Evolutionary conservation across 2,797 vertebrate species (phyloP).

Genomic region (Varecia variegata): DNA sequence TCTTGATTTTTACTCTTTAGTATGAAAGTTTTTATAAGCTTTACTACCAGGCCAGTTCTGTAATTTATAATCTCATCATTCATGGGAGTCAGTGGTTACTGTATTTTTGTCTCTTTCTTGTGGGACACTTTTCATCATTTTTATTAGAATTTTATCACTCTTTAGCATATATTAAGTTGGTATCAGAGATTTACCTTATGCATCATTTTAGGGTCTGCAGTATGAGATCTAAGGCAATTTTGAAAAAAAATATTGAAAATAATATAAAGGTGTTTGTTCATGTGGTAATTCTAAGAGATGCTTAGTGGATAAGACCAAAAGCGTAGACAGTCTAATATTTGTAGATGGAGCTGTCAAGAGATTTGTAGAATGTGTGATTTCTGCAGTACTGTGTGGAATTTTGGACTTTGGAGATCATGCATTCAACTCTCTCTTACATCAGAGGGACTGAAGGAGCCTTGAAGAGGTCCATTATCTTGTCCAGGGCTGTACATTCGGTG

Average conservation of each 20-base stretch:
- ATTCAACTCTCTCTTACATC: neutral
- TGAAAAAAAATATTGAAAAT: conserved; percentile 57
- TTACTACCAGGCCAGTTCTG: conserved; percentile 41
- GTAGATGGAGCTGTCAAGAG: neutral
- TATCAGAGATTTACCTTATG: conserved; percentile 60
- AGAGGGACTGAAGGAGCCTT: neutral
- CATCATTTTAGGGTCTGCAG: conserved; percentile 19
- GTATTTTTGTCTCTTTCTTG: conserved; percentile 51
- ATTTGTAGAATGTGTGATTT: neutral
- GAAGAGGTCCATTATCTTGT: neutral
- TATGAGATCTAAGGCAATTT: conserved; percentile 57
- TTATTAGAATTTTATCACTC: conserved; percentile 69
- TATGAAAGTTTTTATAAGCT: conserved; percentile 42
- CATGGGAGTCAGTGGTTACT: conserved; percentile 4
- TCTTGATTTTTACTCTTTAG: conserved; percentile 57
- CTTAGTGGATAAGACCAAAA: neutral
- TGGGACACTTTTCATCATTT: conserved; percentile 66
- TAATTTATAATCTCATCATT: conserved; percentile 60
- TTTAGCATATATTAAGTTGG: conserved; percentile 48
- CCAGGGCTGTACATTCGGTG: neutral
- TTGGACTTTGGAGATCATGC: neutral
- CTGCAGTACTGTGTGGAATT: neutral
- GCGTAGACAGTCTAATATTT: neutral
- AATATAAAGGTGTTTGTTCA: neutral
- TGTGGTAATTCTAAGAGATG: neutral